Conservation (phyloP, 2,888 invertebrate genomes). For the Drosophila meridionalis region DNA sequence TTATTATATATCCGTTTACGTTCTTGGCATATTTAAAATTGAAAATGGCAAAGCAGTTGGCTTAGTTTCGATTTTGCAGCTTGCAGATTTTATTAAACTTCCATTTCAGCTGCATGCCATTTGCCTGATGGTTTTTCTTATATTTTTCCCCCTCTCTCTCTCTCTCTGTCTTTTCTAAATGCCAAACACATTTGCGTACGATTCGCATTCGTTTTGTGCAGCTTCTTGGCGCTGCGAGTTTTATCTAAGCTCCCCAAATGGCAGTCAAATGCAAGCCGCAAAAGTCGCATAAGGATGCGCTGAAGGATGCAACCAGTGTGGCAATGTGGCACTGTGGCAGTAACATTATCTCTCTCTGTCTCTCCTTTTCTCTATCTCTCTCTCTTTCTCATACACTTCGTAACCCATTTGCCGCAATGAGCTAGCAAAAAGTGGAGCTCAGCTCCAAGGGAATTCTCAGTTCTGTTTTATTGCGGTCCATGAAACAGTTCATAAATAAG, state of each 20-base stretch:
- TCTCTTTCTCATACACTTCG: not conserved
- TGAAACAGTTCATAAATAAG: conserved; percentile 74
- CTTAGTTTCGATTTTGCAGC: conserved; percentile 8
- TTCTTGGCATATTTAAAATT: conserved; percentile 6
- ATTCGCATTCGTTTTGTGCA: conserved; percentile 25
- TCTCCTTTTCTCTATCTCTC: not conserved
- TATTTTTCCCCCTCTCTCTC: not conserved
- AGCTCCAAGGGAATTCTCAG: conserved; percentile 45
- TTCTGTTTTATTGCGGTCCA: conserved; percentile 72
- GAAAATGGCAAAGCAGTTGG: conserved; percentile 2
- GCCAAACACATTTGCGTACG: conserved; percentile 10
- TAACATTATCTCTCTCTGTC: conserved; percentile 53
- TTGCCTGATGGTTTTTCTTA: not conserved
- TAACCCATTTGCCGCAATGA: conserved; percentile 54
- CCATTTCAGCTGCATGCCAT: conserved; percentile 20
- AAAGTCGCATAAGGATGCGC: conserved; percentile 63
- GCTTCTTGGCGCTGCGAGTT: conserved; percentile 57
- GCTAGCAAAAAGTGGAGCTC: conserved; percentile 37
- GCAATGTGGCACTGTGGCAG: conserved; percentile 42
- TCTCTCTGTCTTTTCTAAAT: conserved; percentile 4
- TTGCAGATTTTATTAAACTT: conserved; percentile 8
- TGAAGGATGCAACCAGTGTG: conserved; percentile 44
- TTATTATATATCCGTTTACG: not conserved
- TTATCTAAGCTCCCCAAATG: conserved; percentile 71
- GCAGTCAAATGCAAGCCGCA: conserved; percentile 75